Evolutionary conservation across 2,888 invertebrate genomes (phyloP).

Genomic region (Cephus nigrinus): DNA sequence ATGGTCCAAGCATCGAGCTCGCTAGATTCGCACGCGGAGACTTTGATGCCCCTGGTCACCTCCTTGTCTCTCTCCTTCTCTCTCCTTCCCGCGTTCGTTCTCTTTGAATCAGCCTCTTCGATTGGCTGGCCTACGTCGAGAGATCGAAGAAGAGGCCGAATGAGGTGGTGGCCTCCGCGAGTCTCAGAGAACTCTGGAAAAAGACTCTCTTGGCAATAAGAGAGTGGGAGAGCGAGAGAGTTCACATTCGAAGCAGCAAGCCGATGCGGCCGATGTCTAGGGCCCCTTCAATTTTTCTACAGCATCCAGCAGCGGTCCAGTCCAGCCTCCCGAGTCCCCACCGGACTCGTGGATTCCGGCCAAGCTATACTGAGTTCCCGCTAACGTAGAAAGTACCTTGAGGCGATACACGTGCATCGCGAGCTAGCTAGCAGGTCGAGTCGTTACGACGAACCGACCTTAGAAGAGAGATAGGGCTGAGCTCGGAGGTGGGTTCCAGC

Average conservation of each 20-base stretch:
- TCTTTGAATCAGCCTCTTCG: too few species aligned
- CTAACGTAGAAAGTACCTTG: conserved; percentile 46
- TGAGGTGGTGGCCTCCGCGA: too few species aligned
- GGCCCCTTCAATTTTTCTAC: conserved; percentile 51
- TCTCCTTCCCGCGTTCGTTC: too few species aligned
- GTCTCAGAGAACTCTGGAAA: too few species aligned
- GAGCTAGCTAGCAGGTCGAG: not conserved
- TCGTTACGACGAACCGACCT: conserved; percentile 50
- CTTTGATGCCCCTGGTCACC: not conserved
- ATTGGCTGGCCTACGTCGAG: too few species aligned
- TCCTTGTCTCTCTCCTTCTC: not conserved
- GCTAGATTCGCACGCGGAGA: not conserved
- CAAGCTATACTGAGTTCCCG: conserved; percentile 32
- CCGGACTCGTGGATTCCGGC: conserved; percentile 5
- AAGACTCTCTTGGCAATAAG: too few species aligned
- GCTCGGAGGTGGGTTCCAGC: conserved; percentile 40
- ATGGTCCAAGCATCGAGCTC: not conserved
- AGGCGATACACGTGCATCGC: conserved; percentile 1
- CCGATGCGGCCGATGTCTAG: conserved; percentile 37
- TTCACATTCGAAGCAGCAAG: too few species aligned
- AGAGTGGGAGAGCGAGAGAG: too few species aligned
- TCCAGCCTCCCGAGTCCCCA: conserved; percentile 20
- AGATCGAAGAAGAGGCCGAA: too few species aligned
- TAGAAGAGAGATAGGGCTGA: conserved; percentile 59
- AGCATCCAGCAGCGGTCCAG: conserved; percentile 48